phyloP scores from a whole-genome alignment of 1,140 invertebrate species.

The Brachionus koreanus region DNA sequence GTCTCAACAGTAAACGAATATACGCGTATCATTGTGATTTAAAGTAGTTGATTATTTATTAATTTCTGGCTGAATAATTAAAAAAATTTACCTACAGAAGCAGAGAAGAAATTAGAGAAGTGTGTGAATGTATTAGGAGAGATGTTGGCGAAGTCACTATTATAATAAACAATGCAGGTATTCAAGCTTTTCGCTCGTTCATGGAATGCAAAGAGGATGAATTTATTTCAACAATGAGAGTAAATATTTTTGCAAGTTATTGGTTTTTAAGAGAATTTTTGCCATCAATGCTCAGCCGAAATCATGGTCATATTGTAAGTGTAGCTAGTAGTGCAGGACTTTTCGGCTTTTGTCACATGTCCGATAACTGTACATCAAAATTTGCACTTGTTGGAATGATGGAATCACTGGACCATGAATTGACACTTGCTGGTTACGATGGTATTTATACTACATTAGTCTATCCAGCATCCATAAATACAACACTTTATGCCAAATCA shows the following conservation, averaged over 20 bases:
- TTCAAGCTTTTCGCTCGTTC: slow-evolving; percentile 19
- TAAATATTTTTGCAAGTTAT: slow-evolving; percentile 37
- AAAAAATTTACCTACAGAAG: not conserved
- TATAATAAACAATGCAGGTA: slow-evolving; percentile 39
- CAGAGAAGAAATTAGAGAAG: slow-evolving; percentile 37
- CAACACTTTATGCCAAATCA: slow-evolving; percentile 38
- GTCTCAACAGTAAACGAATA: slow-evolving; percentile 7
- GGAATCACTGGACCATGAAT: slow-evolving; percentile 38
- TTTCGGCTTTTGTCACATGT: slow-evolving; percentile 47
- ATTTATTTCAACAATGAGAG: slow-evolving; percentile 15
- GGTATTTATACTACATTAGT: slow-evolving; percentile 37
- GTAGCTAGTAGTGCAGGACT: slow-evolving; percentile 87
- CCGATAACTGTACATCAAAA: slow-evolving; percentile 44
- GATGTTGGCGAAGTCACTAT: slow-evolving; percentile 43
- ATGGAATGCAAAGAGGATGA: slow-evolving; percentile 42
- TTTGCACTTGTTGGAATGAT: slow-evolving; percentile 40
- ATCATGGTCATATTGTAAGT: slow-evolving; percentile 87
- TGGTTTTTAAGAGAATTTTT: slow-evolving; percentile 67
- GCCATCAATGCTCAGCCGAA: slow-evolving; percentile 73
- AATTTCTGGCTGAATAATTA: not conserved
- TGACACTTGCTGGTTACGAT: slow-evolving; percentile 40
- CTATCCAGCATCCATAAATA: slow-evolving; percentile 38
- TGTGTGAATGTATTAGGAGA: slow-evolving; percentile 26
- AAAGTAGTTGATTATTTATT: not conserved
- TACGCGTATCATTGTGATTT: slow-evolving; percentile 43